Evolutionary conservation across 1,140 invertebrate species (phyloP).

Genomic region (Lutraria rhynchaena): DNA sequence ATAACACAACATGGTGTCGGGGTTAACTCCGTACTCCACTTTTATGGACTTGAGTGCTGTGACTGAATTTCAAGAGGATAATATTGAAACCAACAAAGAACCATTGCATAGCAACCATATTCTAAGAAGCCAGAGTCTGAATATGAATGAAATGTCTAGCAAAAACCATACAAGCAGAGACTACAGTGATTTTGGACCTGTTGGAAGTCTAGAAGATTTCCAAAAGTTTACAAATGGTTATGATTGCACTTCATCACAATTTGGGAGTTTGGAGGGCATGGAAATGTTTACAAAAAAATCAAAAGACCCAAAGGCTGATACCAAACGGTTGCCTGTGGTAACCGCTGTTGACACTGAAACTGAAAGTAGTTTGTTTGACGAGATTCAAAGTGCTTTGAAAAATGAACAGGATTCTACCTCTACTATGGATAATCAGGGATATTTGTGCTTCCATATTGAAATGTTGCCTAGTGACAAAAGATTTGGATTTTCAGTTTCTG

Average conservation of each 20-base stretch:
- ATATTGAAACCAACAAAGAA: constrained; percentile 9
- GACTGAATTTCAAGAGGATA: constrained; percentile 38
- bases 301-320: not conserved
- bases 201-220: constrained; percentile 61
- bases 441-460: constrained; percentile 55
- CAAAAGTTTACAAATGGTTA: constrained; percentile 54
- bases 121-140: constrained; percentile 43
- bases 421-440: constrained; percentile 42
- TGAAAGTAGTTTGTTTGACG: constrained; percentile 35
- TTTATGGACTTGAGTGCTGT: constrained; percentile 44
- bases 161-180: constrained; percentile 31
- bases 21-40: constrained; percentile 48
- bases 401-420: constrained; percentile 7
- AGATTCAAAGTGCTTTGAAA: constrained; percentile 53
- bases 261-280: constrained; percentile 44
- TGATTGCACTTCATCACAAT: constrained; percentile 33
- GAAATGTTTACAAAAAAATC: constrained; percentile 15
- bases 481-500: constrained; percentile 84
- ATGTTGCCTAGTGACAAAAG: constrained; percentile 79
- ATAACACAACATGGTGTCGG: constrained; percentile 19
- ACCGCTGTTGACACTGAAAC: not conserved
- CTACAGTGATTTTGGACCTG: constrained; percentile 29
- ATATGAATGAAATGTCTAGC: constrained; percentile 49
- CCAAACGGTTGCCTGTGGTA: not conserved
- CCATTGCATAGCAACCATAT: constrained; percentile 28